Evolutionary conservation across 2,113 vertebrate species (phyloP), one percentile per base, ranked within the genome.

Genomic region (Diadophis punctatus): DNA sequence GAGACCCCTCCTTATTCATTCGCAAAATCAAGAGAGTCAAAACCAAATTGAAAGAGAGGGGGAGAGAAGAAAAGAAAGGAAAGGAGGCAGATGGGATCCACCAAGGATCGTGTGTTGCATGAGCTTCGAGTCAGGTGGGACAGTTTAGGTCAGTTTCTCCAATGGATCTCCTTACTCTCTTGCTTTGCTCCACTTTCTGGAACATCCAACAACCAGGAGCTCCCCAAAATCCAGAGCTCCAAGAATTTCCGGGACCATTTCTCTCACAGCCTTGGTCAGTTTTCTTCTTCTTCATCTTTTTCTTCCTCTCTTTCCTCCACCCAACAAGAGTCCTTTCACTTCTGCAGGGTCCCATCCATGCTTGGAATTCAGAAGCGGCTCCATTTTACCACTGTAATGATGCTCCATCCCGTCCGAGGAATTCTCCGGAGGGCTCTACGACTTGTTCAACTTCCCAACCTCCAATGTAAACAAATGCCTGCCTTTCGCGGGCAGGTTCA

Each of bases 61-160:
- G 84, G 51, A 91, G 43, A 39, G 94, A 93, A 60, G 90, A 88
- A 30, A 74, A 58, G 89, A 74, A 93, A 51, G 60, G 90, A 0
- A 89, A 53, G 25, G 68, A 56, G 86, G 90, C 34, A 1, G 88
- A 92, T 10, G 46, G 51, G 0, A 1, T 60, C 88, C 58, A 89
- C 86, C 96, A 92, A 80, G 48, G 5, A 80, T 49, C 89, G 4
- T 80, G 74, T 8, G 23, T 55, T 39, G 39, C 3, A 39, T 55
- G 56, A 91, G 87, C 87, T 0, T 16, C 60, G 88, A 63, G 93
- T 86, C 91, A 27, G 43, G 49, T 87, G 22, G 12, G 20, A 88
- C 80, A 87, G 56, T 56, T 86, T 88, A 43, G 58, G 27, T 18
- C 16, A 80, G 85, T 87, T 84, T 25, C 2, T 91, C 58, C 23